These are phyloP conservation scores for Pipistrellus pygmaeus DNA, from an alignment of 2,797 vertebrate genomes.

Conservation along the genomic window DNA sequence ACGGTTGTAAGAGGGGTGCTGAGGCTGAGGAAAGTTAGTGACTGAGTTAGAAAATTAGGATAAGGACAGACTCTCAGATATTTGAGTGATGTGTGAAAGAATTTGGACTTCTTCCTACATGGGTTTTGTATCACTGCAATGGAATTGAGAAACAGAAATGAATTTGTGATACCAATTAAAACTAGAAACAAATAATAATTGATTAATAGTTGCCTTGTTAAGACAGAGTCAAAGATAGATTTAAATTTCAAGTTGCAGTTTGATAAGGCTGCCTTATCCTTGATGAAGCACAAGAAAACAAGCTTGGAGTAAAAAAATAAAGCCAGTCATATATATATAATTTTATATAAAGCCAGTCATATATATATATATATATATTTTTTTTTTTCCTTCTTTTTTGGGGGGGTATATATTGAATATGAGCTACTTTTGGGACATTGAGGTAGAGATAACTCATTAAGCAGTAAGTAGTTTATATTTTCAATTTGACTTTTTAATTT, in stretches of 20 bases:
- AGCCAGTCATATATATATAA: background rate
- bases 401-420: background rate
- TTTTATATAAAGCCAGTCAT: background rate
- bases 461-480: conserved; percentile 19
- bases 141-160: background rate
- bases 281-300: background rate
- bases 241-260: conserved; percentile 39
- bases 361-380: background rate
- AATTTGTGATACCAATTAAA: background rate
- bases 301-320: background rate
- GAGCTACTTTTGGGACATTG: background rate
- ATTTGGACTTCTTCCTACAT: background rate
- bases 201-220: background rate
- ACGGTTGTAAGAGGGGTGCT: background rate
- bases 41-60: background rate
- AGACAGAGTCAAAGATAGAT: conserved; percentile 24
- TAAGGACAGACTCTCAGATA: background rate
- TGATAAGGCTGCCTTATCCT: background rate
- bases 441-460: background rate
- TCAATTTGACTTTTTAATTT: conserved; percentile 43
- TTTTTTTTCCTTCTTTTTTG: too few species aligned
- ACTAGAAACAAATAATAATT: background rate
- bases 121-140: background rate
- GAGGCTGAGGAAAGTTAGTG: background rate
- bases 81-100: background rate